These are phyloP conservation scores for Perca flavescens DNA, from an alignment of 2,113 vertebrate species.

Conservation along the genomic window DNA sequence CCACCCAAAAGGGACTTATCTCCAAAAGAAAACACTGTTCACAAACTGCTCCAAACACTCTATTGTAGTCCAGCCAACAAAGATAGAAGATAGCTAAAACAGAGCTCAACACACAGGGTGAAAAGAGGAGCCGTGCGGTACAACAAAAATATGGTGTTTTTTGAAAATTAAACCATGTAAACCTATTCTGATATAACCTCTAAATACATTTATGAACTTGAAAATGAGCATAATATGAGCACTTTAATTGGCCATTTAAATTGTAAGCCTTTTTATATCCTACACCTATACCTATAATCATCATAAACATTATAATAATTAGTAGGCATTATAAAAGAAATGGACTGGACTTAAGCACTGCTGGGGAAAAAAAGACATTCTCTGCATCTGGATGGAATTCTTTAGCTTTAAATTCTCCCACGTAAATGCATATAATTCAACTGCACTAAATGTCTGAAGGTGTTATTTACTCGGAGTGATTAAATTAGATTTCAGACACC, in stretches of 20 bases:
- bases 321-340: neutral
- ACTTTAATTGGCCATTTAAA: neutral
- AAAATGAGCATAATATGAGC: too few relatives aligned
- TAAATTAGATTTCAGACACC: conserved; percentile 4
- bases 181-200: too few relatives aligned
- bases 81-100: too few relatives aligned
- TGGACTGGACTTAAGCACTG: neutral
- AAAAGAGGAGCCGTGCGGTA: too few relatives aligned
- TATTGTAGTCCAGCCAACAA: too few relatives aligned
- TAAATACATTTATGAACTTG: too few relatives aligned
- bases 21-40: too few relatives aligned
- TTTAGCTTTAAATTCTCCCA: neutral
- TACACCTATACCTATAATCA: neutral
- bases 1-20: too few relatives aligned
- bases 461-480: neutral
- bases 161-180: too few relatives aligned
- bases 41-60: too few relatives aligned
- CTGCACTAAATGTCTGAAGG: conserved; percentile 17
- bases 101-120: too few relatives aligned
- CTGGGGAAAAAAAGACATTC: neutral
- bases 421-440: neutral
- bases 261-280: neutral
- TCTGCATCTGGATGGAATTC: neutral
- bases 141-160: too few relatives aligned
- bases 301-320: neutral